These are phyloP conservation scores for Ictidomys tridecemlineatus DNA, from an alignment of 2,113 vertebrate species.

Conservation along the genomic window DNA sequence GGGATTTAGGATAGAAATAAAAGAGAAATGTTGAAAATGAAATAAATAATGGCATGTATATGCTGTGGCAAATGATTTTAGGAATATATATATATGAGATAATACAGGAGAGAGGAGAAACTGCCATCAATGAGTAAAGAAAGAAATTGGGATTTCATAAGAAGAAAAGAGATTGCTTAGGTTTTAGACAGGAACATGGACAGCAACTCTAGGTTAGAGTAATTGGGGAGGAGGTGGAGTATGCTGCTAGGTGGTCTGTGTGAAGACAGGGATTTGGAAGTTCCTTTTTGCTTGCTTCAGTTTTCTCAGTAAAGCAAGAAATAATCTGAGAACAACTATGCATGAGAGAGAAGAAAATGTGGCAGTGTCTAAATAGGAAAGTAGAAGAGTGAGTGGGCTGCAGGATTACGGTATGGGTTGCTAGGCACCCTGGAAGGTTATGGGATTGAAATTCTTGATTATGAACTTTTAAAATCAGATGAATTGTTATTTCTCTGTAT, in stretches of 20 bases:
- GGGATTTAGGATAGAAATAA: background rate
- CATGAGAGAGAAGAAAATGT: background rate
- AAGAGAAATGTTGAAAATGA: background rate
- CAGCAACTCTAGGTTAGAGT: background rate
- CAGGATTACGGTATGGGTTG: background rate
- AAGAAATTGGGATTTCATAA: background rate
- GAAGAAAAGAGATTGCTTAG: background rate
- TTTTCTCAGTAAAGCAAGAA: slow-evolving; percentile 32
- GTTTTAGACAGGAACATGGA: background rate
- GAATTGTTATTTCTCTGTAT: background rate
- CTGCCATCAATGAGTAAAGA: background rate
- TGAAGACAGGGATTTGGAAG: background rate
- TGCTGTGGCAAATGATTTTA: background rate
- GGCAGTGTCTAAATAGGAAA: background rate
- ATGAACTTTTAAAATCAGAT: slow-evolving; percentile 40
- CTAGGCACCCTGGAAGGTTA: background rate
- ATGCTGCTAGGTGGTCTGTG: background rate
- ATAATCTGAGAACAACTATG: background rate
- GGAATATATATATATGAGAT: background rate
- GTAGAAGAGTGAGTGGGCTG: background rate
- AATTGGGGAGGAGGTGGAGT: background rate
- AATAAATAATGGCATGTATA: background rate
- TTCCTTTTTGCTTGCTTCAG: background rate
- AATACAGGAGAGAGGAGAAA: background rate
- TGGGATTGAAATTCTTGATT: background rate